Base-by-base conservation (phyloP, 2,113 vertebrate species). In the Canis aureus region DNA sequence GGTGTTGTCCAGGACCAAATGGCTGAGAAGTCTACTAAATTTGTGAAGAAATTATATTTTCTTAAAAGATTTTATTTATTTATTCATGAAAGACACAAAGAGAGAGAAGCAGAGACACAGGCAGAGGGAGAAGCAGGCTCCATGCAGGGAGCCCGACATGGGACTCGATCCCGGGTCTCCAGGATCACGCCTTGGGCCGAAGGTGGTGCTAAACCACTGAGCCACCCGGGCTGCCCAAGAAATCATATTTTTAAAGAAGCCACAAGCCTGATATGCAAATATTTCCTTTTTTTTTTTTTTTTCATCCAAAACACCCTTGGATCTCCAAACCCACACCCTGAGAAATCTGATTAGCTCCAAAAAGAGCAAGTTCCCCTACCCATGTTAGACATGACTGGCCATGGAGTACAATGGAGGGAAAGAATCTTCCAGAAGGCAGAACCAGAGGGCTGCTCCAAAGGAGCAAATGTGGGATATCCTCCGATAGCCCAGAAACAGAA, bases 321-420 rank as follows among this genome's bases (percentile, higher is more conserved):
- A 12, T 81, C 23, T 43, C 29, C 25, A 89, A 85, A 95, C 8
- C n/a, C n/a, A 49, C 62, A 76, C 5, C 27, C 43, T 38, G 49
- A 38, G 59, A 23, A 59, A 81, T 57, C 13, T 49, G 23, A 20
- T n/a, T 1, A 62, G 64, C 59, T 80, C 27, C n/a, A 32, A 32
- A 76, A 84, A 55, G 32, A 60, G n/a, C 11, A 73, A 23, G 13
- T 11, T 85, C 10, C 16, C 23, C 2, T 5, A 8, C 19, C 5
- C 19, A 4, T 5, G 8, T 35, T 59, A 55, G 19, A 38, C 32
- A 57, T 57, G 35, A 6, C 32, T 10, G 7, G 23, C 13, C 43
- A 3, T 60, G 55, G 10, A 71, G 23, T 22, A 10, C 1, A 7
- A 11, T 0, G 0, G 38, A 79, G 23, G 1, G 8, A 35, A 57